Evolutionary conservation across 2,113 vertebrate species (phyloP), one percentile per base, ranked within the genome.

Genomic region (Dermatemys mawii): DNA sequence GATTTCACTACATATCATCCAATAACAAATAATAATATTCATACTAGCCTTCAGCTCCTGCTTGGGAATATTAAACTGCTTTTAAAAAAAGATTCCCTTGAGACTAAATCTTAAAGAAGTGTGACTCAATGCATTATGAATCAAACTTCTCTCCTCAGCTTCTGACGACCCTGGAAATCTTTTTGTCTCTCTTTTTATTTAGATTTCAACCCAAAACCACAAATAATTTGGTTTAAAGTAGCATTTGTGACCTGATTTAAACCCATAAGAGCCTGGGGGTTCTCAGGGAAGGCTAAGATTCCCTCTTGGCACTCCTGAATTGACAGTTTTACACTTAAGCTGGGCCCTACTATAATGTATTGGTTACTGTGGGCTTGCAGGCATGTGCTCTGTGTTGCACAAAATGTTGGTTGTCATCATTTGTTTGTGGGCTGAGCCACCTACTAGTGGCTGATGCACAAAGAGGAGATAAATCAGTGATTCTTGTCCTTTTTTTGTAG

Each of bases 191-290:
- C 55, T 46, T 84, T 63, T 41, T 75, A 54, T 57, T 91, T 79
- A 53, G 41, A 91, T 63, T 82, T 86, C 54, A 78, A 54, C 54
- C 75, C 35, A 91, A 88, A 89, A 78, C 50, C 87, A 92, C 75
- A 90, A 78, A 93, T 90, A 92, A 90, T 57, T 81, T 67, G 13
- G n/a, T 79, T 57, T 63, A 27, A 73, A 93, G 14, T 11, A 57
- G 13, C 8, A 9, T 16, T 54, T 91, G 75, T 92, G 88, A 32
- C 50, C 6, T 54, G 87, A 85, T 86, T 38, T 9, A 27, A 41
- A 21, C 8, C 55, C 8, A 81, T 44, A 11, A 0, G 6, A 49
- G 16, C 0, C 0, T n/a, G 50, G 32, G 75, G 41, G 26, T 70
- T 85, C 67, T 16, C 32, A 49, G 46, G 35, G 3, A 70, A n/a